A percentile compares a stretch with the other conserved stretches of the same genome.
Conservation (phyloP, 2,888 invertebrate species). For the Chaetoderma sp. region DNA sequence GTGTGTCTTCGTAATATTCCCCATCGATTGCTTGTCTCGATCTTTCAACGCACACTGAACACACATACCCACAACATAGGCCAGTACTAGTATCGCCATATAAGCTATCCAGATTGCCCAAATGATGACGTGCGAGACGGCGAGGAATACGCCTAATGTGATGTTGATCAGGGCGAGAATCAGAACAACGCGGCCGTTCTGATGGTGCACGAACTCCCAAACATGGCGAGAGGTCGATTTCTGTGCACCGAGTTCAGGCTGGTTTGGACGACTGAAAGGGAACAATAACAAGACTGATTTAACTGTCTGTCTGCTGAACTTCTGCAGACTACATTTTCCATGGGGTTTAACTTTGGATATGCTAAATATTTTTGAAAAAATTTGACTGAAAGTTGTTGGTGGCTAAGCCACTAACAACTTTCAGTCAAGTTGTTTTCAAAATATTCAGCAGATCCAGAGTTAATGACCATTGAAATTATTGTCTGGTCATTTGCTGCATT, state of each 20-base stretch:
- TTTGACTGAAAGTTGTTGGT: too few relatives aligned
- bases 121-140: slow-evolving; percentile 24
- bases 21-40: neutral
- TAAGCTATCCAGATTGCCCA: slow-evolving; percentile 45
- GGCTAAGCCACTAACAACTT: too few relatives aligned
- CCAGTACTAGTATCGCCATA: slow-evolving; percentile 32
- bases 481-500: neutral
- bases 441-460: too few relatives aligned
- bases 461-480: too few relatives aligned
- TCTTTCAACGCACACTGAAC: neutral
- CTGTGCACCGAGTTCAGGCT: slow-evolving; percentile 19
- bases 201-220: slow-evolving; percentile 42
- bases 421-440: too few relatives aligned
- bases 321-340: too few relatives aligned
- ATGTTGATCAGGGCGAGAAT: slow-evolving; percentile 40
- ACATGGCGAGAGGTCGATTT: slow-evolving; percentile 27
- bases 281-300: slow-evolving; percentile 2
- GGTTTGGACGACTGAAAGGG: slow-evolving; percentile 34
- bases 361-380: too few relatives aligned
- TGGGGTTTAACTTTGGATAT: too few relatives aligned
- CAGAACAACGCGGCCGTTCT: slow-evolving; percentile 33
- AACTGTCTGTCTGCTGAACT: too few relatives aligned
- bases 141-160: slow-evolving; percentile 43
- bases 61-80: slow-evolving; percentile 25
- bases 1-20: neutral